Percentiles rank a stretch among this genome's conserved stretches.
Conservation (phyloP, 2,113 vertebrate species). For the Apodemus speciosus region DNA sequence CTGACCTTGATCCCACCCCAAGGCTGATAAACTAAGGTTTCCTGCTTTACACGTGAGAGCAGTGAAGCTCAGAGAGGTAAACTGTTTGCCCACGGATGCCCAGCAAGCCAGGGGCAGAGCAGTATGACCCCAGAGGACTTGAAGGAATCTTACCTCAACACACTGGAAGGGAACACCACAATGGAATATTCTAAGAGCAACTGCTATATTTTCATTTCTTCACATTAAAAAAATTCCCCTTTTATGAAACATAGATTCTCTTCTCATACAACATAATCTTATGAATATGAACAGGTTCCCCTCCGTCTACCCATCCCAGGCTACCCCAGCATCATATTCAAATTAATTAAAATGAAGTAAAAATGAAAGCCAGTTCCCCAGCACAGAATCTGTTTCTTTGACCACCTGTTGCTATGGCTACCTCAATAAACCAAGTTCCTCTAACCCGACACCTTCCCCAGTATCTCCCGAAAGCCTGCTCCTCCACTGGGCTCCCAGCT, state of each 20-base stretch:
- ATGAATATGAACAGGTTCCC: neutral
- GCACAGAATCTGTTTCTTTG: neutral
- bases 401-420: neutral
- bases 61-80: neutral
- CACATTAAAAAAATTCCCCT: neutral
- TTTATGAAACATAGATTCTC: too few relatives aligned
- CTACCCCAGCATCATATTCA: neutral
- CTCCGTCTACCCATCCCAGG: neutral
- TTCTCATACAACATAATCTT: too few relatives aligned
- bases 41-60: neutral
- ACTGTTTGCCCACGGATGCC: neutral
- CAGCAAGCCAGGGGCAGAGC: neutral
- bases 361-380: neutral
- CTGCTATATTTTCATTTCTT: neutral
- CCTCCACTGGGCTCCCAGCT: neutral
- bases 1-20: accelerated
- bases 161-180: neutral
- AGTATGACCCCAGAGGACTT: neutral
- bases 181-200: neutral
- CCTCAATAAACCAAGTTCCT: neutral
- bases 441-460: too few relatives aligned
- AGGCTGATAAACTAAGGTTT: neutral
- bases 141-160: neutral
- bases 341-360: slow-evolving; percentile 8
- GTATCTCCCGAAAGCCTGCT: neutral